These are phyloP conservation scores for Steatocranus sp. DNA, from an alignment of 2,797 vertebrate genomes.

Conservation along the genomic window DNA sequence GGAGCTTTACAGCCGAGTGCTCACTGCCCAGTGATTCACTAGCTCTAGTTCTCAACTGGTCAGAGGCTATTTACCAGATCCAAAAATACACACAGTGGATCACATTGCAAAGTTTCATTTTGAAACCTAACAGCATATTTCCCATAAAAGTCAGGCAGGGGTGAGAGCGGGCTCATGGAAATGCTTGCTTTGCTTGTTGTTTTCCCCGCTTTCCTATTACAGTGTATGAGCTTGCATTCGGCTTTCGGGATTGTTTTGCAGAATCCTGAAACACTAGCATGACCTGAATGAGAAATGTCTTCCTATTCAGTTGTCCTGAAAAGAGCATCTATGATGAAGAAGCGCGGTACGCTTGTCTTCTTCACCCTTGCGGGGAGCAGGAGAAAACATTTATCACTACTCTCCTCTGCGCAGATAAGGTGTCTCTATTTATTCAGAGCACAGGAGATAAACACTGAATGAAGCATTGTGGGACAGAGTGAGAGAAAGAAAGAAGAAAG, in stretches of 20 bases:
- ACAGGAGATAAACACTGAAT: slow-evolving; percentile 70
- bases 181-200: slow-evolving; percentile 28
- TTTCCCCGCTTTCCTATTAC: slow-evolving; percentile 7
- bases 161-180: neutral
- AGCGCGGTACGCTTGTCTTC: slow-evolving; percentile 60
- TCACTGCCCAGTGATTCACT: neutral
- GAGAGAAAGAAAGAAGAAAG: slow-evolving; percentile 7
- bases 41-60: slow-evolving; percentile 3
- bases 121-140: slow-evolving; percentile 1
- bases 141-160: neutral
- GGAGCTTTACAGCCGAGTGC: slow-evolving; percentile 3
- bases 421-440: slow-evolving; percentile 75
- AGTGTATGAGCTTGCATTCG: slow-evolving; percentile 14
- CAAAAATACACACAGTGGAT: slow-evolving; percentile 33
- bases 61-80: slow-evolving; percentile 20
- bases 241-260: slow-evolving; percentile 44
- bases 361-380: slow-evolving; percentile 61
- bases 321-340: slow-evolving; percentile 67
- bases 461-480: slow-evolving; percentile 61
- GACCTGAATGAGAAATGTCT: slow-evolving; percentile 58
- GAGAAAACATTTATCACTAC: slow-evolving; percentile 73
- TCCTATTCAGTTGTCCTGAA: slow-evolving; percentile 32
- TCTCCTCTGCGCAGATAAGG: slow-evolving; percentile 72
- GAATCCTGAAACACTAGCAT: slow-evolving; percentile 32
- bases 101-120: slow-evolving; percentile 32